A percentile compares a stretch with the other conserved stretches of the same genome.
phyloP scores from a whole-genome alignment of 2,797 vertebrate genomes.

The Buceros bicornis region DNA sequence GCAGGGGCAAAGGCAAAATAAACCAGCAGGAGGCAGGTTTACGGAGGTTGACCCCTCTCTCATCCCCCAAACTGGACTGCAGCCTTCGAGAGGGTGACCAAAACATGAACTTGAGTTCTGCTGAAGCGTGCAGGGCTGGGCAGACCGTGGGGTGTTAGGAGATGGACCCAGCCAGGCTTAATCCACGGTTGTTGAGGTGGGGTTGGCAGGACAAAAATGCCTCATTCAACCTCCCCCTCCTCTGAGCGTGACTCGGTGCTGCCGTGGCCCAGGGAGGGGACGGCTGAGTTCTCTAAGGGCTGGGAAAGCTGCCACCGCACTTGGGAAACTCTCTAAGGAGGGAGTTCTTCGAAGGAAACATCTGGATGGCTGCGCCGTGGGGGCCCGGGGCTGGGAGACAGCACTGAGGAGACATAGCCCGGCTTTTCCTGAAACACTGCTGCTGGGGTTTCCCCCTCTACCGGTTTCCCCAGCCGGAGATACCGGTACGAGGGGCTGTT shows the following conservation, averaged over 20 bases:
- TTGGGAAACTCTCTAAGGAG: background rate
- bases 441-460: no score
- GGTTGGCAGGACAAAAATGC: background rate
- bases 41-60: background rate
- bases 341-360: background rate
- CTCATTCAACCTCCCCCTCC: background rate
- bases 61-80: background rate
- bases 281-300: background rate
- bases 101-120: background rate
- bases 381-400: background rate
- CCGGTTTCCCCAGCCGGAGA: background rate
- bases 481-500: background rate
- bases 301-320: background rate
- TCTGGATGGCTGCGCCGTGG: background rate
- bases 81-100: fast-evolving
- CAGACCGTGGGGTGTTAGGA: background rate
- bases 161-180: background rate
- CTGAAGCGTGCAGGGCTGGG: background rate
- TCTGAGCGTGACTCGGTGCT: fast-evolving
- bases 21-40: background rate
- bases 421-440: background rate
- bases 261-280: background rate
- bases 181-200: background rate
- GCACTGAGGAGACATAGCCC: background rate
- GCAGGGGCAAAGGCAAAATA: background rate